Evolutionary conservation across 92 coral and sea anemone species (phyloP).

Genomic region (Montipora capitata): DNA sequence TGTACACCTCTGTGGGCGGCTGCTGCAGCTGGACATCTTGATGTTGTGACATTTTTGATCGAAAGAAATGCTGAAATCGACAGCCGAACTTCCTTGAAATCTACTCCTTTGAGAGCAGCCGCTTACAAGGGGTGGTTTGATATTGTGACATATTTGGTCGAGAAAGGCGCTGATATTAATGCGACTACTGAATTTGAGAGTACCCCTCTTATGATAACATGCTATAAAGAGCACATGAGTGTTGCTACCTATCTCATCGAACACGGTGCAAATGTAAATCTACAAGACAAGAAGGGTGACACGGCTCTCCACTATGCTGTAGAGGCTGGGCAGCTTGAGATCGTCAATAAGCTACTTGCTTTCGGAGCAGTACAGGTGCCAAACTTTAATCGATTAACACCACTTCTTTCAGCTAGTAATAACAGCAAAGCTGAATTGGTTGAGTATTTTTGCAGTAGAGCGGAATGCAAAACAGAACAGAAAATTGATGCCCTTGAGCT

Average conservation of each 20-base stretch:
- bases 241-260: too few relatives aligned
- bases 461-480: too few relatives aligned
- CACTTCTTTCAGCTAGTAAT: too few relatives aligned
- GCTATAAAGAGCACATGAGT: slow-evolving; percentile 44
- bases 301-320: slow-evolving; percentile 75
- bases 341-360: too few relatives aligned
- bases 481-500: neutral
- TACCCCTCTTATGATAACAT: slow-evolving; percentile 30
- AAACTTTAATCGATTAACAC: slow-evolving; percentile 15
- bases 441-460: too few relatives aligned
- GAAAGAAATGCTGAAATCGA: slow-evolving; percentile 74
- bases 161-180: slow-evolving; percentile 76
- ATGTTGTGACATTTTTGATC: slow-evolving; percentile 69
- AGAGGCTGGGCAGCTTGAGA: neutral
- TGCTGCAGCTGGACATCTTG: slow-evolving; percentile 34
- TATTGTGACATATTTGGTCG: slow-evolving; percentile 25
- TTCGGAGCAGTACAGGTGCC: slow-evolving; percentile 54
- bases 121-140: too few relatives aligned
- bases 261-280: too few relatives aligned
- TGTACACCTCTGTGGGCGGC: slow-evolving; percentile 75
- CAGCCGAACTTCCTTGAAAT: slow-evolving; percentile 77
- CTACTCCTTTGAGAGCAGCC: slow-evolving; percentile 39
- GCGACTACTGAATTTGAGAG: slow-evolving; percentile 76
- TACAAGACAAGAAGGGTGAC: slow-evolving; percentile 10
- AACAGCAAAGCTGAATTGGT: too few relatives aligned